These are phyloP conservation scores for Morelia viridis DNA, from an alignment of 2,797 vertebrate genomes.

Conservation along the genomic window DNA sequence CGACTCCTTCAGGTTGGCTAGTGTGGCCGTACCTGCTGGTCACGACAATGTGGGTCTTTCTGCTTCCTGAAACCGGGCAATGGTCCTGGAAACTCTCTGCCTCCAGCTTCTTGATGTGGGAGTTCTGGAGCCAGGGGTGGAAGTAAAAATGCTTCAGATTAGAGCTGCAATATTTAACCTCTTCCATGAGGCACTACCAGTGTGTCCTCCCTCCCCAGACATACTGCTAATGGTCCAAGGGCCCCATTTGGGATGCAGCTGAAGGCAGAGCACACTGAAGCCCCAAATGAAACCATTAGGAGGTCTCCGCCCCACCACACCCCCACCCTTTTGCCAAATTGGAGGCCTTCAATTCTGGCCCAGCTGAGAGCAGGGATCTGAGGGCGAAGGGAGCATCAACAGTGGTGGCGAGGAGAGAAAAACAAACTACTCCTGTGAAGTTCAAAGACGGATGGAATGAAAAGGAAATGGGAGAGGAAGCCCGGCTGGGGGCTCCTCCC, in stretches of 20 bases:
- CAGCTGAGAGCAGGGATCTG: neutral
- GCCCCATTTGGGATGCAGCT: neutral
- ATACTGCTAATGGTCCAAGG: neutral
- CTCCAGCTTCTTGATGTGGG: slow-evolving; percentile 83
- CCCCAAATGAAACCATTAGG: neutral
- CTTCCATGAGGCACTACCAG: neutral
- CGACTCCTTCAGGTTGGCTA: neutral
- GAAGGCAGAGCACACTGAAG: neutral
- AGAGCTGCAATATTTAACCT: neutral
- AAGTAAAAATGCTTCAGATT: neutral
- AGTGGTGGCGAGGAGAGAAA: neutral
- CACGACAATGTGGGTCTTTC: slow-evolving; percentile 81
- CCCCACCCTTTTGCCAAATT: too few relatives aligned
- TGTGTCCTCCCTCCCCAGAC: neutral
- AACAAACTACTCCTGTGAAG: neutral
- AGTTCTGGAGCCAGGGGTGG: slow-evolving; percentile 77
- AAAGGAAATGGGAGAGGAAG: neutral
- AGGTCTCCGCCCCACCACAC: too few relatives aligned
- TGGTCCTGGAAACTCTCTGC: slow-evolving; percentile 83
- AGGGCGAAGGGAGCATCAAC: neutral
- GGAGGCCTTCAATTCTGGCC: neutral
- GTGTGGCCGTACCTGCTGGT: slow-evolving; percentile 85
- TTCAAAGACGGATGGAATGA: neutral
- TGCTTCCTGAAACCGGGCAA: slow-evolving; percentile 75
- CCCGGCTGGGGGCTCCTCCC: neutral